phyloP scores from a whole-genome alignment of 1,140 invertebrate genomes.

The Brevipalpus yothersi region DNA sequence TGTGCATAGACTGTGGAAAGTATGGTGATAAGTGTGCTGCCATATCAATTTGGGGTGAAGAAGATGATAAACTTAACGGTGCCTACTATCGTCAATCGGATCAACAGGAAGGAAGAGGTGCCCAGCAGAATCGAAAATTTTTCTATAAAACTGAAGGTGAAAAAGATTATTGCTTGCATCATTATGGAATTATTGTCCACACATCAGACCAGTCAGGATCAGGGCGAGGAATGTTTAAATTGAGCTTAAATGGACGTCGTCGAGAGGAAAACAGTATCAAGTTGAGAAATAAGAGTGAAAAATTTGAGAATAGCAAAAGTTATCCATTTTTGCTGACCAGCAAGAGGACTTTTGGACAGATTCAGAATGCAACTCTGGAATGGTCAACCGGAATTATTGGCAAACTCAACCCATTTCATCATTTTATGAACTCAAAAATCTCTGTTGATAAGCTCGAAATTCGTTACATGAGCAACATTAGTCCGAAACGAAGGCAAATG shows the following conservation, averaged over 20 bases:
- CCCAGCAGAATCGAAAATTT: background rate
- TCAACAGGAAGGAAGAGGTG: background rate
- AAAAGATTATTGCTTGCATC: background rate
- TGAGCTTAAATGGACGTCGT: background rate
- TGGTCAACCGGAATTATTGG: background rate
- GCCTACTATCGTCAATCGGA: background rate
- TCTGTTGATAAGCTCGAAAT: background rate
- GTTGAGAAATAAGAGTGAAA: background rate
- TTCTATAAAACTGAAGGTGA: background rate
- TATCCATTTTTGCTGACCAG: background rate
- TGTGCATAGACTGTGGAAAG: conserved; percentile 7
- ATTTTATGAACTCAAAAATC: background rate
- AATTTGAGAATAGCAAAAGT: background rate
- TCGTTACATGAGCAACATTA: background rate
- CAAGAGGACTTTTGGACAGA: background rate
- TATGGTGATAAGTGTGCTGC: background rate
- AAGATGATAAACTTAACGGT: background rate
- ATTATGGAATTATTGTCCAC: background rate
- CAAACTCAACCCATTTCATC: background rate
- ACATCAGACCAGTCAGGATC: background rate
- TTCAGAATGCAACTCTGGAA: background rate
- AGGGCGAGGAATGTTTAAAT: background rate
- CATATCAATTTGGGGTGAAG: background rate
- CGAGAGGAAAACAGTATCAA: background rate
- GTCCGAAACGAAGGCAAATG: background rate